A percentile compares a stretch with the other conserved stretches of the same genome.
Evolutionary conservation across 2,888 invertebrate species (phyloP).

Genomic region (Galeruca laticollis): DNA sequence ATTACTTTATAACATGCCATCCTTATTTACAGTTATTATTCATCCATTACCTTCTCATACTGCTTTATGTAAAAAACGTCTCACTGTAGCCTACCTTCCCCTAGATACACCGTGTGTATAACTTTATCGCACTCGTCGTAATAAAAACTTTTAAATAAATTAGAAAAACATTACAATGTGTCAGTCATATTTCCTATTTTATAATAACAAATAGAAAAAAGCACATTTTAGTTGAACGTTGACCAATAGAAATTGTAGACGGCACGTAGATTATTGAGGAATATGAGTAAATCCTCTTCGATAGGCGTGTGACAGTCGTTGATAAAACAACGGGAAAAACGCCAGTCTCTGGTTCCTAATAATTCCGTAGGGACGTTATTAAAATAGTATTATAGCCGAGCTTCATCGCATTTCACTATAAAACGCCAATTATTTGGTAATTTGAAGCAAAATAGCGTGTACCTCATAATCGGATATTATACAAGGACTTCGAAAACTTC

Average conservation of each 20-base stretch:
- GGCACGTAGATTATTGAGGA: slow-evolving; percentile 18
- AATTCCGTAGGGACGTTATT: slow-evolving; percentile 53
- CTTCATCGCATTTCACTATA: slow-evolving; percentile 1
- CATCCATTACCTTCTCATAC: too few species aligned
- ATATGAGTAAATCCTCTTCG: slow-evolving; percentile 41
- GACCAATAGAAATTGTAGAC: slow-evolving; percentile 20
- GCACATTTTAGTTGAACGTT: not conserved
- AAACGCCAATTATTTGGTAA: slow-evolving; percentile 8
- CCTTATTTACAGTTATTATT: too few species aligned
- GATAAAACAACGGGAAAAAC: slow-evolving; percentile 19
- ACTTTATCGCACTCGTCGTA: too few species aligned
- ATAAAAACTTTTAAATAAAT: too few species aligned
- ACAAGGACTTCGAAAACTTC: too few species aligned
- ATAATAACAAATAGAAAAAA: not conserved
- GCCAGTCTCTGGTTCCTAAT: slow-evolving; percentile 33
- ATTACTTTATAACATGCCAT: too few species aligned
- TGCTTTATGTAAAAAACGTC: too few species aligned
- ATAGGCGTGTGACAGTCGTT: slow-evolving; percentile 28
- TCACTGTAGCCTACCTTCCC: too few species aligned
- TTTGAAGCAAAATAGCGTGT: not conserved
- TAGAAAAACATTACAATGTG: too few species aligned
- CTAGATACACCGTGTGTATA: too few species aligned
- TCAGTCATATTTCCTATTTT: too few species aligned
- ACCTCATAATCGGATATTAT: not conserved
- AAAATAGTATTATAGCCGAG: slow-evolving; percentile 53